These are phyloP conservation scores for Euspilapteryx auroguttella DNA, from an alignment of 2,888 invertebrate genomes.

Conservation along the genomic window DNA sequence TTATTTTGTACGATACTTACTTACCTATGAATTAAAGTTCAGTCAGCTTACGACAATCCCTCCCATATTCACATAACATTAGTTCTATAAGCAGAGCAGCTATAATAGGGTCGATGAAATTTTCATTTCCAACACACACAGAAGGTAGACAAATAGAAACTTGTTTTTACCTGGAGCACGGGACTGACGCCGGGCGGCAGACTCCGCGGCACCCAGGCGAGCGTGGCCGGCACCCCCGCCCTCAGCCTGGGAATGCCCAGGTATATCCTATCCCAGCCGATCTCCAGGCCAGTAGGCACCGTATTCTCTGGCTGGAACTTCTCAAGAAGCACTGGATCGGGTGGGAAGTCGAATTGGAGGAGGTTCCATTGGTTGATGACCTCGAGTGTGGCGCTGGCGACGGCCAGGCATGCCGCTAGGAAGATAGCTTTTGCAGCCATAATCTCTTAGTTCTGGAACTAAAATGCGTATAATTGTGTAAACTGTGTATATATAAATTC, in stretches of 20 bases:
- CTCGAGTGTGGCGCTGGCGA: conserved; percentile 52
- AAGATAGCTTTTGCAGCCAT: conserved; percentile 14
- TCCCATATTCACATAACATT: no score
- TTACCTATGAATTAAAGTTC: no score
- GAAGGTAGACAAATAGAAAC: no score
- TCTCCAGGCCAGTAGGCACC: conserved; percentile 75
- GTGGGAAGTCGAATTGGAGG: conserved; percentile 68
- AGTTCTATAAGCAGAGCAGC: no score
- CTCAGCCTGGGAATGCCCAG: conserved; percentile 75
- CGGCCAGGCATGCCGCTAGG: conserved; percentile 26
- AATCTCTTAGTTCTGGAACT: no score
- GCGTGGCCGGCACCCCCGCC: conserved; percentile 75
- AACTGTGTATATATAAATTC: no score
- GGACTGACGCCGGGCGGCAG: conserved; percentile 70
- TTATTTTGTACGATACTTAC: no score
- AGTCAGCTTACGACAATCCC: no score
- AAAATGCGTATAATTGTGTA: no score
- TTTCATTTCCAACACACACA: no score
- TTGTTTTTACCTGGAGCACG: conserved; percentile 65
- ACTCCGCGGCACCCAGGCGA: conserved; percentile 69
- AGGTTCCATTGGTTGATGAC: conserved; percentile 72
- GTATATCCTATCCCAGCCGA: conserved; percentile 72
- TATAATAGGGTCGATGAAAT: no score
- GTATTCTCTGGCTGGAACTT: conserved; percentile 73
- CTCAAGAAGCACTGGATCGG: conserved; percentile 57